These are phyloP conservation scores for Hyles lineata DNA, from an alignment of 2,888 invertebrate species.

Conservation along the genomic window DNA sequence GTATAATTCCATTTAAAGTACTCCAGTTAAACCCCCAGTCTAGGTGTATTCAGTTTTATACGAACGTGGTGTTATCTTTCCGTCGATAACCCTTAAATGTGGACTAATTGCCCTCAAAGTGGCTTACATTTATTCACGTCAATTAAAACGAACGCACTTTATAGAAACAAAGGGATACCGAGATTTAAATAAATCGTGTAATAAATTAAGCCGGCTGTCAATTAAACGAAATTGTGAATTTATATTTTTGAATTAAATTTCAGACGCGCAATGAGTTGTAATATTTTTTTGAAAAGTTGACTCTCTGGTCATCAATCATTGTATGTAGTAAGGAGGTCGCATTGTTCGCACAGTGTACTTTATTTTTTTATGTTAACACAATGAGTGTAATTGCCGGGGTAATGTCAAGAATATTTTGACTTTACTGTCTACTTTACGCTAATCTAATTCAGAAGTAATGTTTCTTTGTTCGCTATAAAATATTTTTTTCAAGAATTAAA, in stretches of 20 bases:
- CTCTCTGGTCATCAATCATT: conserved; percentile 12
- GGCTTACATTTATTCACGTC: conserved; percentile 38
- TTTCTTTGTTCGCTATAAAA: no score
- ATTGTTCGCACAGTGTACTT: conserved; percentile 4
- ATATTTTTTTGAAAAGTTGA: neutral
- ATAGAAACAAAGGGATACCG: conserved; percentile 36
- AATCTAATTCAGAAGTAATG: no score
- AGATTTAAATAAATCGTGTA: conserved; percentile 34
- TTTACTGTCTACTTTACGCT: no score
- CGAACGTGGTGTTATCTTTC: neutral
- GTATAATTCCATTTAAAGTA: neutral
- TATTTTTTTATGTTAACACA: neutral
- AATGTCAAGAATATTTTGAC: neutral
- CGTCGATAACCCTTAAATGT: conserved; percentile 34
- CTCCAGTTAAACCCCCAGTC: neutral
- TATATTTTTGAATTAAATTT: conserved; percentile 27
- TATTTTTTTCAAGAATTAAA: no score
- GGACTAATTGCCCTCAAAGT: conserved; percentile 45
- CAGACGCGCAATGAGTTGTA: conserved; percentile 8
- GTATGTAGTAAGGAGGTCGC: neutral
- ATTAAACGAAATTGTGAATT: conserved; percentile 31
- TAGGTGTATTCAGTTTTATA: neutral
- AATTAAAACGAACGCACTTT: conserved; percentile 50
- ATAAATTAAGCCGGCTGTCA: conserved; percentile 30
- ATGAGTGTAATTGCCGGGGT: neutral